Percentiles rank a stretch among this genome's conserved stretches.
Conservation (phyloP, 1,140 invertebrate species). For the Whitmania pigra region DNA sequence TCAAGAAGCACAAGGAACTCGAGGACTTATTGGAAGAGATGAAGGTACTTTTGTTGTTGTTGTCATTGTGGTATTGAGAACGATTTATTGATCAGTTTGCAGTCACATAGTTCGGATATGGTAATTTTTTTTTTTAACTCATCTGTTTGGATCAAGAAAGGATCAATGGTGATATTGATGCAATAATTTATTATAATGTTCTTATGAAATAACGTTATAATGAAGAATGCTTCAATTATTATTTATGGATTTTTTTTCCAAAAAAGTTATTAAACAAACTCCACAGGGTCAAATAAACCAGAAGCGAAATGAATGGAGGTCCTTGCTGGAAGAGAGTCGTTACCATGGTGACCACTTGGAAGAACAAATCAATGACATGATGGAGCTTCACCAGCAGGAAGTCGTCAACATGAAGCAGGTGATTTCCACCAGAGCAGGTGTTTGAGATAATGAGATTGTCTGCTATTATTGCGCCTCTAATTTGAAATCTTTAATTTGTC, state of each 20-base stretch:
- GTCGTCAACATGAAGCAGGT: slow-evolving; percentile 16
- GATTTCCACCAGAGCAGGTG: too few species aligned
- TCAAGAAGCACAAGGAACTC: not conserved
- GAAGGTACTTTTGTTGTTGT: not conserved
- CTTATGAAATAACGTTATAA: not conserved
- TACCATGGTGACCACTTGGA: slow-evolving; percentile 10
- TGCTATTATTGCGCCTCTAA: too few species aligned
- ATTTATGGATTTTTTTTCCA: too few species aligned
- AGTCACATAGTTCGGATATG: too few species aligned
- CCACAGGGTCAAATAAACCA: not conserved
- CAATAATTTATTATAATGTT: not conserved
- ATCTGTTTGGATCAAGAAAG: not conserved
- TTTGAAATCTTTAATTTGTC: too few species aligned
- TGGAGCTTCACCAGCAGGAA: slow-evolving; percentile 18
- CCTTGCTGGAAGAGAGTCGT: not conserved
- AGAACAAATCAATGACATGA: slow-evolving; percentile 18
- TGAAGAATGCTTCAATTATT: not conserved
- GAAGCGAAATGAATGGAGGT: not conserved
- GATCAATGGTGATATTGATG: not conserved
- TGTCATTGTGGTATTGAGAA: not conserved
- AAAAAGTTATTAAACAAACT: too few species aligned
- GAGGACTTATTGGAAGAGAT: not conserved
- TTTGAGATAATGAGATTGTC: too few species aligned
- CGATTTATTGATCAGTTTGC: too few species aligned
- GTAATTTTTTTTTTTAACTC: not conserved